Evolutionary conservation across 2,113 vertebrate species (phyloP), one percentile per base, ranked within the genome.

Genomic region (Macquaria australasica): DNA sequence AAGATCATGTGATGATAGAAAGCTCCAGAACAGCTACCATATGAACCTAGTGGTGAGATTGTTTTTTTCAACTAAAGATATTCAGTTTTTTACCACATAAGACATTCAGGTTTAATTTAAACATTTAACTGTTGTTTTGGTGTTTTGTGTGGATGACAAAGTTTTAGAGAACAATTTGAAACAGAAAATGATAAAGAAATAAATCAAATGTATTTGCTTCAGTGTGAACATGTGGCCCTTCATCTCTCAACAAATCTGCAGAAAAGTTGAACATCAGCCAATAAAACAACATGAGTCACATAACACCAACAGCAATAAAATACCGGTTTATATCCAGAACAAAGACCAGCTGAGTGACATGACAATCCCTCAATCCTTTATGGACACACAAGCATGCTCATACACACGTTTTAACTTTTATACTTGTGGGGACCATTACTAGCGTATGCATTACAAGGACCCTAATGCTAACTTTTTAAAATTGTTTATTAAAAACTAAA

Each of bases 241-340:
- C 15, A 15, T 41, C 20, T 70, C 25, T 25, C 0, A 41, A 9
- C 37, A 23, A 5, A 2, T 66, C 23, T 15, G 8, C 12, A 34
- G 16, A 9, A 48, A 34, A 71, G 8, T 3, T 28, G 1, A 5
- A 10, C 15, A 10, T 18, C 21, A 55, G 11, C 25, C 62, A 67
- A 79, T 79, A 23, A 58, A 76, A 41, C 34, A 53, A 48, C 15
- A 15, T 68, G 63, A 68, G 45, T 41, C 68, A 62, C 43, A 21
- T 1, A 31, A 4, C 23, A 12, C 5, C 9, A 1, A 10, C 4
- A 31, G 6, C 8, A 48, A 34, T n/a, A n/a, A 56, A 31, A 25
- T 9, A 1, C 60, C 23, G 50, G 2, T 73, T 66, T 20, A 6
- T 15, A 18, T 55, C 12, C 15, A 21, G 28, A 21, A 31, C 16